A percentile compares a stretch with the other conserved stretches of the same genome.
These are phyloP conservation scores for Phengaris alcon DNA, from an alignment of 2,888 invertebrate genomes.

Conservation along the genomic window DNA sequence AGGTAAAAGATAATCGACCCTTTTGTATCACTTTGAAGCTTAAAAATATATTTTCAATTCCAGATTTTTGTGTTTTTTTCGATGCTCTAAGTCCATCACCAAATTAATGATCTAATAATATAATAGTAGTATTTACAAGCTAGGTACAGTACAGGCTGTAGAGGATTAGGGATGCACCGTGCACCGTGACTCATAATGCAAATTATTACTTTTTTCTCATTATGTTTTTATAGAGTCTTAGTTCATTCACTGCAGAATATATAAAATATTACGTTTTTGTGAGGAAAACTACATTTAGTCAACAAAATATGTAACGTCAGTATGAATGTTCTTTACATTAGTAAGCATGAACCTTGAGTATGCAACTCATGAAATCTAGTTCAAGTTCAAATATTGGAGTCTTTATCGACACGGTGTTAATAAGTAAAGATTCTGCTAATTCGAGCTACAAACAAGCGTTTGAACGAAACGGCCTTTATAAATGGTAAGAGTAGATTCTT, in stretches of 20 bases:
- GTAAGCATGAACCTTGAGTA: background rate
- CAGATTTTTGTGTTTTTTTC: no score
- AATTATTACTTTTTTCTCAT: background rate
- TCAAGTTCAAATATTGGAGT: conserved; percentile 16
- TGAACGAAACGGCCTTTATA: conserved; percentile 22
- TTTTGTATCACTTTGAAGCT: no score
- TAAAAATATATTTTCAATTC: no score
- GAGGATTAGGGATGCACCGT: background rate
- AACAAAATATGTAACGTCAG: background rate
- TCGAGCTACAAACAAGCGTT: conserved; percentile 8
- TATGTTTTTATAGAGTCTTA: background rate
- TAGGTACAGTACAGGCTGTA: background rate
- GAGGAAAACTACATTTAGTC: background rate
- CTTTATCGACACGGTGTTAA: conserved; percentile 9
- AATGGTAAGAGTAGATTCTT: conserved; percentile 6
- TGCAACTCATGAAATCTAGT: background rate
- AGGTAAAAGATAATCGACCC: no score
- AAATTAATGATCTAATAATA: no score
- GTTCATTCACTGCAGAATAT: background rate
- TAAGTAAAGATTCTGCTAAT: background rate
- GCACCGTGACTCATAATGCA: background rate
- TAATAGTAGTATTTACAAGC: no score
- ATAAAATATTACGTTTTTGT: background rate
- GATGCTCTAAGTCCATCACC: no score
- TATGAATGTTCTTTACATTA: background rate